Evolutionary conservation across 1,140 invertebrate genomes (phyloP), one percentile per base, ranked within the genome.

Genomic region (Gonioctena quinquepunctata): DNA sequence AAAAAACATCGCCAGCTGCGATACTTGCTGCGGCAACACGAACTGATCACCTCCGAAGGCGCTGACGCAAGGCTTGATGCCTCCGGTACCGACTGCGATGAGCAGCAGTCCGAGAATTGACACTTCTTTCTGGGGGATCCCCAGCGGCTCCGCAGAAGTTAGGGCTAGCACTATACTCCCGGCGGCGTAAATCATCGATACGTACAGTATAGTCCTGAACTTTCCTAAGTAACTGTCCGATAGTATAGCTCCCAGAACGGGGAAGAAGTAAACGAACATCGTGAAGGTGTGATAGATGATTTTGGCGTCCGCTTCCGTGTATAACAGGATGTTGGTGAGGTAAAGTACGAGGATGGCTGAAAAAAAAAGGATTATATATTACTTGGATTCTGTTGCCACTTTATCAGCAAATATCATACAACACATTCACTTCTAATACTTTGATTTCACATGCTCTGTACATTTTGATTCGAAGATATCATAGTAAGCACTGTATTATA

Each of bases 1-100:
- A 83, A 98, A 98, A 84, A 96, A 98, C 65, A 89, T 90, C 1
- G 89, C 88, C 48, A 97, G 83, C 78, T 96, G 90, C 69, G 83
- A 83, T 77, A 89, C 90, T 84, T 93, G 94, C 77, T 91, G 89
- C 0, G 94, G 94, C 33, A 94, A 73, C 69, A 88, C 85, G 81
- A 97, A 97, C 85, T 99, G 98, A 84, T 99, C 97, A 0, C 96
- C 98, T 18, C 98, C 98, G 83, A 99, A 99, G 0, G 97, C 94
- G 0, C 95, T 90, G 0, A 99, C 97, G 81, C 96, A 99, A 0
- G 98, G 96, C 81, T 99, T 99, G 77, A 99, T 99, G 2, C 97
- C 96, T 6, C 96, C 98, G 0, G 95, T 96, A 0, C 96, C 96
- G 11, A 96, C 65, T 2, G 95, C 95, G 72, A 98, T 95, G 13